phyloP scores from a whole-genome alignment of 2,113 vertebrate genomes.

The Pseudois nayaur region DNA sequence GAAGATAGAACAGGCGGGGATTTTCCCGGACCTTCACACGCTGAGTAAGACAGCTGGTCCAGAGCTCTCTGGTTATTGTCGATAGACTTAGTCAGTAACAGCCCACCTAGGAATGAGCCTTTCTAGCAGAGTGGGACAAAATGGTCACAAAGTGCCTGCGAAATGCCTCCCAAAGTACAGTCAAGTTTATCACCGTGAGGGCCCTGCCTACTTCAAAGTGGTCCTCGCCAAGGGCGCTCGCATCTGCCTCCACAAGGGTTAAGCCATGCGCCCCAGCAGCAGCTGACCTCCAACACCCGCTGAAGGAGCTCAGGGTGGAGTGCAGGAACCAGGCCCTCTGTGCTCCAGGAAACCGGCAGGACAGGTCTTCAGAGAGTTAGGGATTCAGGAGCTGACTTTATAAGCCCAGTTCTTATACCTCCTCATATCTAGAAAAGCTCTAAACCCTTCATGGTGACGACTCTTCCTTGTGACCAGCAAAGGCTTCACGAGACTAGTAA shows the following conservation, averaged over 20 bases:
- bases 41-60: not conserved
- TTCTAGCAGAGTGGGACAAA: not conserved
- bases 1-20: fast-evolving
- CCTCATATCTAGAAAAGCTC: not conserved
- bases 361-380: not conserved
- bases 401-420: not conserved
- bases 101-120: not conserved
- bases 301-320: not conserved
- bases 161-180: not conserved
- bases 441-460: not conserved
- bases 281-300: not conserved
- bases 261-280: not conserved
- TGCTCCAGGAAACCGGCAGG: not conserved
- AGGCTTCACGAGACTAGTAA: not conserved
- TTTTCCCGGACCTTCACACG: not conserved
- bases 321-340: not conserved
- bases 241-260: not conserved
- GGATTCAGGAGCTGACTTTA: not conserved
- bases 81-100: not conserved
- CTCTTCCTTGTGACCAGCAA: not conserved
- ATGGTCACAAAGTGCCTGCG: not conserved
- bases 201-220: not conserved
- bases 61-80: not conserved
- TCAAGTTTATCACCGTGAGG: not conserved
- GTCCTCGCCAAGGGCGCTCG: not conserved